phyloP scores from a whole-genome alignment of 2,113 vertebrate species.

The pig (Sus scrofa) region T2T-Sscrofa CM000816.6:107628501-107629000 shows the following conservation, averaged over 20 bases:
- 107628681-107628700: neutral
- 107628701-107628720: neutral
- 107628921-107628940: neutral
- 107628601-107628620: neutral
- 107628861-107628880: constrained; percentile 38
- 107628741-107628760: neutral
- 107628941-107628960: constrained; percentile 21
- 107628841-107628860: constrained; percentile 28
- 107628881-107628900: neutral
- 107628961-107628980: constrained; percentile 5
- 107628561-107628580: constrained; percentile 19
- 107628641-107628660: neutral
- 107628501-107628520: neutral
- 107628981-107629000: neutral
- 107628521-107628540: neutral
- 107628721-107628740: neutral
- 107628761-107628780: neutral
- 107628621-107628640: neutral
- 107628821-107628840: neutral
- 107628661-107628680: neutral
- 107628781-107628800: neutral
- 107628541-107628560: neutral
- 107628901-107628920: neutral
- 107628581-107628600: constrained; percentile 20
- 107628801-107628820: neutral